Evolutionary conservation across 30 jellyfish, hydroid and myxozoan genomes (phyloP).

Genomic region (Pseudorhiza aurosa): DNA sequence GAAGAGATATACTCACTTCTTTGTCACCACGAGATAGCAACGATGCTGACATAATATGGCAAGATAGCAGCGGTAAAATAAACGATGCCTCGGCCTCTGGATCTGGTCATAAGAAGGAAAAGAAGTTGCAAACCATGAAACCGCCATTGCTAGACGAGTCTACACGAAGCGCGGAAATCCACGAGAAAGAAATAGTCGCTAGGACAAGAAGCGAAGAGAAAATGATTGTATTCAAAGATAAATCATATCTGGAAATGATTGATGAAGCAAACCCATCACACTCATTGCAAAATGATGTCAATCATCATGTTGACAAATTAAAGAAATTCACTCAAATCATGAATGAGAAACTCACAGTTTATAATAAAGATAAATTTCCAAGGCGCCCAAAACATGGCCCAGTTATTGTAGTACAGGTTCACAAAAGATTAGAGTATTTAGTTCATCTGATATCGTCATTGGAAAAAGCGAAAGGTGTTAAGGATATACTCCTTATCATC

Average conservation of each 20-base stretch:
- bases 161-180: neutral
- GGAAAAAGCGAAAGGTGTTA: slow-evolving; percentile 77
- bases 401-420: slow-evolving; percentile 90
- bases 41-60: neutral
- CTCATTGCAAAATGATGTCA: slow-evolving; percentile 39
- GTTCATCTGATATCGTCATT: slow-evolving; percentile 77
- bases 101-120: slow-evolving; percentile 7
- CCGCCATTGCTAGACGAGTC: neutral
- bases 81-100: slow-evolving; percentile 19
- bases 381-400: slow-evolving; percentile 65
- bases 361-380: slow-evolving; percentile 58
- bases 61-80: slow-evolving; percentile 5
- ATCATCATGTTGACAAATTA: slow-evolving; percentile 54
- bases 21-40: neutral
- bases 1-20: neutral
- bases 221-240: neutral
- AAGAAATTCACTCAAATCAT: slow-evolving; percentile 46
- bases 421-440: slow-evolving; percentile 85
- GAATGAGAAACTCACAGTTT: slow-evolving; percentile 66
- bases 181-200: neutral
- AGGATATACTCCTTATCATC: slow-evolving; percentile 64
- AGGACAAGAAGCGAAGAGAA: neutral
- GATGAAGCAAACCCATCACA: slow-evolving; percentile 57
- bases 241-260: slow-evolving; percentile 24
- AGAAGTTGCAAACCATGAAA: neutral